A percentile compares a stretch with the other conserved stretches of the same genome.
Conservation (phyloP, 2,797 vertebrate species). For the Amblyopsis hoosieri region DNA sequence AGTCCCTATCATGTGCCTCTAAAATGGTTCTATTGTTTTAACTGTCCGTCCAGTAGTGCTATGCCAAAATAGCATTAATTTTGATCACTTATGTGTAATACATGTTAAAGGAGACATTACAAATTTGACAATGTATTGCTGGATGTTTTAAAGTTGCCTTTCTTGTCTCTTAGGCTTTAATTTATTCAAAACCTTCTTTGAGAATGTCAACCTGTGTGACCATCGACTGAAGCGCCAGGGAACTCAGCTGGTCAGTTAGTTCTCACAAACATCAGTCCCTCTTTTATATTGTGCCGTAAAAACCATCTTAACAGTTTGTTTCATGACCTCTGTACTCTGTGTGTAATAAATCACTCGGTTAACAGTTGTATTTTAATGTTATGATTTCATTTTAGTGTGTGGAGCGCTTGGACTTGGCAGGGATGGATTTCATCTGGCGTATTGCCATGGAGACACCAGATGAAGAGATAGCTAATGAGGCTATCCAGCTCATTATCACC, state of each 20-base stretch:
- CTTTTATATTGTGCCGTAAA: not conserved
- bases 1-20: no score
- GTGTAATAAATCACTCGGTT: not conserved
- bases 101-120: no score
- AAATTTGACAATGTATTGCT: not conserved
- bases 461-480: conserved; percentile 99
- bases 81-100: no score
- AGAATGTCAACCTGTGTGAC: conserved; percentile 98
- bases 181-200: conserved; percentile 99
- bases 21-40: no score
- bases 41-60: no score
- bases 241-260: conserved; percentile 87
- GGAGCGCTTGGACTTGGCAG: conserved; percentile 94
- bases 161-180: conserved; percentile 85
- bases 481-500: conserved; percentile 96
- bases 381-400: conserved; percentile 82
- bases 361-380: not conserved
- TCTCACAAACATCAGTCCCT: not conserved
- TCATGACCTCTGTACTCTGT: not conserved
- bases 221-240: conserved; percentile 98
- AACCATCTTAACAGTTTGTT: no score
- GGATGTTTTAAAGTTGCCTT: not conserved
- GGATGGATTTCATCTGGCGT: conserved; percentile 99
- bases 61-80: no score
- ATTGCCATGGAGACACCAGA: conserved; percentile 99